Evolutionary conservation across 2,888 invertebrate genomes (phyloP), one percentile per base, ranked within the genome.

Genomic region (Nebria salina): DNA sequence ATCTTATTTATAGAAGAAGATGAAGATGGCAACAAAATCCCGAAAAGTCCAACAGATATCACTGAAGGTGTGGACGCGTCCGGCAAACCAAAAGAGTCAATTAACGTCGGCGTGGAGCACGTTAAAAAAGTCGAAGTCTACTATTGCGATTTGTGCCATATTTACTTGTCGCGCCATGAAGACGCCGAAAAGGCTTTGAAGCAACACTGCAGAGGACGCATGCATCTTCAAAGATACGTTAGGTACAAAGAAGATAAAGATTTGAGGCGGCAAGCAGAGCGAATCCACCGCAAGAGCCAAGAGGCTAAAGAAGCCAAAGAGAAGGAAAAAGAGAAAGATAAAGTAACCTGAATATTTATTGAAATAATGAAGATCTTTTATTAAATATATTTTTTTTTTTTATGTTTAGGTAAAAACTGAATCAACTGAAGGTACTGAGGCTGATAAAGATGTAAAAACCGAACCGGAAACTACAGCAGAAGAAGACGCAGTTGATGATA

Each of bases 131-230:
- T 95, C 77, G 94, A 95, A 88, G 95, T 95, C 11, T 92, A 93
- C 89, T 95, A 93, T 88, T 96, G 96, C 87, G 95, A 95, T 86
- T 88, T 96, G 82, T 96, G 96, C 88, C 93, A 93, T 85, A 92
- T 93, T 86, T 95, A 95, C 88, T 88, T 96, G 85, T 92, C 94
- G 70, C 91, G 93, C 64, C 89, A 86, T 85, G 89, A 92, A 85
- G 91, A 93, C 83, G 91, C 92, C 83, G 92, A 93, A 81, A 91
- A 91, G 81, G 91, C 92, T 72, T 87, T 93, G 84, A 92, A 93
- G 43, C 91, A 93, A 73, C 96, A 96, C 90, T 96, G 96, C 87
- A 92, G 94, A 81, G 91, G 93, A 85, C 92, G 95, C 83, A 91
- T 92, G 83, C 96, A 96, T 88, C 91, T 96, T 81, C 93, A 94